These are phyloP conservation scores for Crocallis elinguaria DNA, from an alignment of 2,888 invertebrate genomes.

Conservation along the genomic window DNA sequence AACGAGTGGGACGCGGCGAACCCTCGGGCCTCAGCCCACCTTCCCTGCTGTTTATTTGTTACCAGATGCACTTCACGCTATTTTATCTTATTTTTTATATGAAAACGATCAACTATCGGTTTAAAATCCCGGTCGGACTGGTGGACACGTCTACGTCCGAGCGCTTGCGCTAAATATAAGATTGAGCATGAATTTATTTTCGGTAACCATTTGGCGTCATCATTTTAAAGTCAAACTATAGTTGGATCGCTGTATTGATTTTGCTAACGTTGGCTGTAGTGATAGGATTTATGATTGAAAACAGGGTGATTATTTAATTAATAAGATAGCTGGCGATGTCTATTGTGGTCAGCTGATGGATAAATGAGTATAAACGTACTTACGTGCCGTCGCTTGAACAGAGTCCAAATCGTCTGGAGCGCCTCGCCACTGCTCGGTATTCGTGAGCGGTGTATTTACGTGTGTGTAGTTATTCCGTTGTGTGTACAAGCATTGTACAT, in stretches of 20 bases:
- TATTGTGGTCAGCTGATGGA: constrained; percentile 15
- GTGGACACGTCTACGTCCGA: constrained; percentile 69
- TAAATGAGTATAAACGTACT: constrained; percentile 32
- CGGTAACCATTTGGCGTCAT: constrained; percentile 80
- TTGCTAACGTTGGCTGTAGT: constrained; percentile 32
- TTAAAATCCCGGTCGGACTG: constrained; percentile 81
- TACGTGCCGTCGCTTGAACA: constrained; percentile 50
- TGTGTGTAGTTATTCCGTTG: constrained; percentile 40
- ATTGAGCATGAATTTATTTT: constrained; percentile 83
- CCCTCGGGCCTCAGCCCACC: constrained; percentile 58
- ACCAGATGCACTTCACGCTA: constrained; percentile 53
- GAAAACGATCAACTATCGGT: constrained; percentile 74
- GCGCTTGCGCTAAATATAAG: constrained; percentile 83
- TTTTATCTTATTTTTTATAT: constrained; percentile 51
- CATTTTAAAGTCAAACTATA: constrained; percentile 52
- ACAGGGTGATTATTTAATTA: constrained; percentile 23
- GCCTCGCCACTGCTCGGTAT: constrained; percentile 36
- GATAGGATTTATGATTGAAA: constrained; percentile 27
- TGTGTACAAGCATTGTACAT: constrained; percentile 21
- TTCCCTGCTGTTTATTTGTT: constrained; percentile 61
- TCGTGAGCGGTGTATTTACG: constrained; percentile 58
- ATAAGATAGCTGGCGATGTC: constrained; percentile 12
- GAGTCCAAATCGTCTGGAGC: constrained; percentile 49
- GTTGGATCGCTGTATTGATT: constrained; percentile 45
- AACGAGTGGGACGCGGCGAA: constrained; percentile 57